Evolutionary conservation across 2,113 vertebrate genomes (phyloP), one percentile per base, ranked within the genome.

Genomic region (Electrona antarctica): DNA sequence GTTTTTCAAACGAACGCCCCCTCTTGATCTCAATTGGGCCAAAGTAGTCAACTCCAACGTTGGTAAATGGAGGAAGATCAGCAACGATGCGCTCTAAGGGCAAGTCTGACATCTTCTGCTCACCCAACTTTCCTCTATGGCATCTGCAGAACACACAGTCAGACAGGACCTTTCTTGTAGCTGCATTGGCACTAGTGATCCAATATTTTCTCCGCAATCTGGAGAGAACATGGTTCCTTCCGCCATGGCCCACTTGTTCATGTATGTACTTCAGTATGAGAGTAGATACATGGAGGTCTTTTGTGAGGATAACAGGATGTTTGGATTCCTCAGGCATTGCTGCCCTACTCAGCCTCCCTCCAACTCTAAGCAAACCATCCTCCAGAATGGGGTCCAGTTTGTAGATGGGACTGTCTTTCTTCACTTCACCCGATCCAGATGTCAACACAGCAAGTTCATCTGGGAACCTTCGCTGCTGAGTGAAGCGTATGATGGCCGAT

Each of bases 31-130:
- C 8, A 29, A 67, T 60, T 7, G 72, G 56, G 5, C 72, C 56
- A 47, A 79, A 74, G 29, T 64, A 79, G n/a, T 79, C 59, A 3
- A 67, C 63, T 7, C 58, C 64, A 21, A 57, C 48, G 9, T 64
- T 60, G 0, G 46, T 52, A 8, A 64, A 73, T 11, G 74, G 79
- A 9, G 69, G 60, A 7, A 64, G n/a, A 21, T 54, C 74, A n/a
- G 77, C 45, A 8, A 50, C 9, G 8, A 75, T 14, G 14, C 62
- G 28, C 8, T 79, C 48, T 7, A 5, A 45, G 0, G 73, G 69
- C 48, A 76, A 33, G 60, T 76, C 64, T 15, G 73, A 61, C 57
- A 75, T 66, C n/a, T 75, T 74, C 13, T 81, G 64, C 21, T 72
- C 51, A 8, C 73, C 63, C 13, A 60, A 5, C 13, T 12, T 63